A percentile compares a stretch with the other conserved stretches of the same genome.
These are phyloP conservation scores for Odocoileus virginianus DNA, from an alignment of 2,113 vertebrate genomes.

Conservation along the genomic window DNA sequence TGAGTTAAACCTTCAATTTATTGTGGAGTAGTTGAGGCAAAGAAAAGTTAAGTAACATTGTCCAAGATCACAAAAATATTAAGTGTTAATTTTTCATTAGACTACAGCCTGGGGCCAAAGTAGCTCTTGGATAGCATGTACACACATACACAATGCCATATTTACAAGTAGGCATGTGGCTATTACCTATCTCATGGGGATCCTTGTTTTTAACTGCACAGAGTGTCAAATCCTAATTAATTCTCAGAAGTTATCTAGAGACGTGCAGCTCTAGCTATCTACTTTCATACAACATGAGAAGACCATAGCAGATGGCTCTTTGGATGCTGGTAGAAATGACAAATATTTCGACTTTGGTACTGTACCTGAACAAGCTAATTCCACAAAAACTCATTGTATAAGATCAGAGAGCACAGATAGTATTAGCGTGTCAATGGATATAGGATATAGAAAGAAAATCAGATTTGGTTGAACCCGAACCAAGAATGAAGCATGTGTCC, in stretches of 20 bases:
- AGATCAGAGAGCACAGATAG: background rate
- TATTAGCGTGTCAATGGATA: background rate
- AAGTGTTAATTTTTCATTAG: background rate
- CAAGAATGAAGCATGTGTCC: background rate
- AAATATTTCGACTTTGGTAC: background rate
- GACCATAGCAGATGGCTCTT: background rate
- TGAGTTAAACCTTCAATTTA: background rate
- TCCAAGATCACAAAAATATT: background rate
- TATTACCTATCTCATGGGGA: background rate
- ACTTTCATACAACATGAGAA: background rate
- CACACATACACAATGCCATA: background rate
- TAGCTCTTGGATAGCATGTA: background rate
- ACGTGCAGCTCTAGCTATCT: background rate
- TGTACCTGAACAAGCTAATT: background rate
- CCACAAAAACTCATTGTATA: background rate
- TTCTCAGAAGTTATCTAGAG: background rate
- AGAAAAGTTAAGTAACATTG: background rate
- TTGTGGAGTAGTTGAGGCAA: background rate
- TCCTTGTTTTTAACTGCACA: background rate
- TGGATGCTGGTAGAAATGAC: background rate
- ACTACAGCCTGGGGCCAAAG: background rate
- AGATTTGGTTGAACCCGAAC: background rate
- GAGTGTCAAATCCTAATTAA: background rate
- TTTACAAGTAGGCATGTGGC: background rate
- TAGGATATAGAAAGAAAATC: background rate